A percentile compares a stretch with the other conserved stretches of the same genome.
Evolutionary conservation across 2,797 vertebrate species (phyloP).

Genomic region (Emys orbicularis): DNA sequence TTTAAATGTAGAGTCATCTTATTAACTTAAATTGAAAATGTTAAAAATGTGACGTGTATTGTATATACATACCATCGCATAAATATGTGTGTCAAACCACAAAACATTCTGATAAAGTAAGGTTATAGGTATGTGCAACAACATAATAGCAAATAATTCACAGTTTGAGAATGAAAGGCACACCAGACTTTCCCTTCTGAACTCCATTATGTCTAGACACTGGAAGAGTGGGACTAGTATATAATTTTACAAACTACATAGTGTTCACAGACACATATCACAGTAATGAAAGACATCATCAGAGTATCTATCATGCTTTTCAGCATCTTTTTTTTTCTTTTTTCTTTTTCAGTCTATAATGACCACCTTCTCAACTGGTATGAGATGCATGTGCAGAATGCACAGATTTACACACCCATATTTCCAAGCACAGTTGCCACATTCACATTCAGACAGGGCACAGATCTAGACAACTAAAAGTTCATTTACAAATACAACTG

Average conservation of each 20-base stretch:
- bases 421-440: not conserved
- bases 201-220: not conserved
- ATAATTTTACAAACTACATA: not conserved
- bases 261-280: fast-evolving
- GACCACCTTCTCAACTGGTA: not conserved
- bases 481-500: not conserved
- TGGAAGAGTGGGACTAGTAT: not conserved
- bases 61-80: not conserved
- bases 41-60: not conserved
- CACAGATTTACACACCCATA: not conserved
- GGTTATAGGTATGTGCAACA: not conserved
- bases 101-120: not conserved
- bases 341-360: not conserved
- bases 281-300: not conserved
- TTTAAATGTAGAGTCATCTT: not conserved
- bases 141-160: constrained; percentile 15
- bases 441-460: not conserved
- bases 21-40: constrained; percentile 4
- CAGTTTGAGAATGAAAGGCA: constrained; percentile 38
- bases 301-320: not conserved
- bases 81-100: constrained; percentile 6
- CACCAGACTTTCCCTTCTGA: not conserved
- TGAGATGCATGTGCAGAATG: not conserved
- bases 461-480: not conserved
- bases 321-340: constrained; percentile 14